Evolutionary conservation across 2,797 vertebrate species (phyloP).

Genomic region (Scarus forsteni): DNA sequence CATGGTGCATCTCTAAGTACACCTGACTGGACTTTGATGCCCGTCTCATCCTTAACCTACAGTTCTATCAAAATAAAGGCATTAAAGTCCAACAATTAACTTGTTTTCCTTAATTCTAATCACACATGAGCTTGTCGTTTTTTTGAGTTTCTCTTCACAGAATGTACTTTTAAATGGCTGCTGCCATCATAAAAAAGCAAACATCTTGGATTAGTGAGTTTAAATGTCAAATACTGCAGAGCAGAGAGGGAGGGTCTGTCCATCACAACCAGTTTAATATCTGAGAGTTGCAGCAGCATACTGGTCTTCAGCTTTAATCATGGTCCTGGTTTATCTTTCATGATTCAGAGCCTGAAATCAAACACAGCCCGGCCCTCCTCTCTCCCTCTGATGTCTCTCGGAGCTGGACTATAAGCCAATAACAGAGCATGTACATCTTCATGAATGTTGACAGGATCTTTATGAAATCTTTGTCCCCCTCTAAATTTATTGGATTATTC

Average conservation of each 20-base stretch:
- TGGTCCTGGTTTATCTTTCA: conserved; percentile 26
- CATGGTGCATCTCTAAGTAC: too few relatives aligned
- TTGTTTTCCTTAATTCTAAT: too few relatives aligned
- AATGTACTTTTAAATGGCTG: background rate
- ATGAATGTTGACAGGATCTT: conserved; percentile 37
- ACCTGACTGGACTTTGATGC: too few relatives aligned
- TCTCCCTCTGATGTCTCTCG: conserved; percentile 32
- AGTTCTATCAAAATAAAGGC: too few relatives aligned
- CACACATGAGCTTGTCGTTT: too few relatives aligned
- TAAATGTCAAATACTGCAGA: background rate
- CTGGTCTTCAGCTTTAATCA: conserved; percentile 16
- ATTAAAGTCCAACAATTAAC: too few relatives aligned
- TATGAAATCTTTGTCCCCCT: conserved; percentile 5
- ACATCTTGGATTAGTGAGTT: background rate
- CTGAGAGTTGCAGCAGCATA: conserved; percentile 2
- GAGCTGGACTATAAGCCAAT: conserved; percentile 36
- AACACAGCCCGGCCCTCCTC: conserved; percentile 31
- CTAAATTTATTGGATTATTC: background rate
- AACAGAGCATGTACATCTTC: conserved; percentile 33
- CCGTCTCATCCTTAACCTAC: too few relatives aligned
- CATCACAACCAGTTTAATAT: background rate
- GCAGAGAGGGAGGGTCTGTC: background rate
- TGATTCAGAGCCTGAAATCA: conserved; percentile 38
- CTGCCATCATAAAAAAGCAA: background rate
- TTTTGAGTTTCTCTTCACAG: background rate